Conservation (phyloP, 2,888 invertebrate genomes). For the Morinoia aosen region DNA sequence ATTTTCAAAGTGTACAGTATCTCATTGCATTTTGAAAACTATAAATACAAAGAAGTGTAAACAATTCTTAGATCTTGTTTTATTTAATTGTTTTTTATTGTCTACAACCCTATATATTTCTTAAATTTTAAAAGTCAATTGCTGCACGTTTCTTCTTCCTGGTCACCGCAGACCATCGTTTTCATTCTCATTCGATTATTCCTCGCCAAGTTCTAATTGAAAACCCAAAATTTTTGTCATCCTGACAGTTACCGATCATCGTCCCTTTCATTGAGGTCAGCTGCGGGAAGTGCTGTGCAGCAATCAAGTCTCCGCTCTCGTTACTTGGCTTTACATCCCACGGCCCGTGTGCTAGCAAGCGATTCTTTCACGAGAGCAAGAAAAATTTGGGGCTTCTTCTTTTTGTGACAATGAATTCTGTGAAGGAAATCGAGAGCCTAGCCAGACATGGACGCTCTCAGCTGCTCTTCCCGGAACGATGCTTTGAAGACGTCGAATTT, state of each 20-base stretch:
- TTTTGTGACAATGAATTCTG: not conserved
- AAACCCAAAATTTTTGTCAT: not conserved
- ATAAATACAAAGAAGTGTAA: not conserved
- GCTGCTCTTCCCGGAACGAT: constrained; percentile 10
- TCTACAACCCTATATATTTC: not conserved
- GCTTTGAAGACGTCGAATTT: not conserved
- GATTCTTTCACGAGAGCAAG: not conserved
- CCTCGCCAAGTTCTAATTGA: not conserved
- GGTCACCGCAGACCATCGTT: not conserved
- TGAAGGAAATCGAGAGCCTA: not conserved
- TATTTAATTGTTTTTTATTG: not conserved
- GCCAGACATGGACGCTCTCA: not conserved
- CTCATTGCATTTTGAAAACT: not conserved
- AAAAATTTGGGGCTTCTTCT: not conserved
- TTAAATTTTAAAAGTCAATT: not conserved
- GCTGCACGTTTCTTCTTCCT: not conserved
- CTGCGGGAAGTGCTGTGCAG: not conserved
- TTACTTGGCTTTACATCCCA: not conserved
- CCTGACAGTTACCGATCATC: not conserved
- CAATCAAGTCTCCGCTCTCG: not conserved
- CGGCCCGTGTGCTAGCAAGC: not conserved
- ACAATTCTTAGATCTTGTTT: not conserved
- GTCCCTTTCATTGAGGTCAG: not conserved
- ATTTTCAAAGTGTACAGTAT: not conserved
- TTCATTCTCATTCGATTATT: not conserved